Evolutionary conservation across 1,140 invertebrate species (phyloP), one percentile per base, ranked within the genome.

Genomic region (Colletes latitarsis): DNA sequence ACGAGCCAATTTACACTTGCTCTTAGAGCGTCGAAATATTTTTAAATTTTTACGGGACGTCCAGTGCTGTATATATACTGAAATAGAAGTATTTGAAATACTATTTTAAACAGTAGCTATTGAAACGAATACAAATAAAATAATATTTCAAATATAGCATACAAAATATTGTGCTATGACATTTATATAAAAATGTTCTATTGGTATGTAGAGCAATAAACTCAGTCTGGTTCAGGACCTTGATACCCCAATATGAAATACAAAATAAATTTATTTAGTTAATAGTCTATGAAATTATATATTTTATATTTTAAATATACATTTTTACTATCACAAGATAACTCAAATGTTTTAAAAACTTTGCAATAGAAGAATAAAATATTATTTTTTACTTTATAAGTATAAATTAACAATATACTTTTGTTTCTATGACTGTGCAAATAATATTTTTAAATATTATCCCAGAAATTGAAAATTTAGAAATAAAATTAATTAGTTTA

Each of bases 1-100:
- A 64, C 68, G 14, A 63, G 70, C 52, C 64, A 79, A 79, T 73
- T 79, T 73, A 64, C 43, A 72, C 52, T 66, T 64, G 77, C 41
- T 73, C 39, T 43, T 39, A 49, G 6, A 53, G 9, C 39, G 8
- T n/a, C 19, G 60, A 64, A 55, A 64, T 73, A 57, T 57, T 63
- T 53, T 46, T 49, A n/a, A 30, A 64, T 64, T 19, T 30, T 57
- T 73, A 3, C 43, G 41, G 30, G 21, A 19, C 64, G 21, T 5
- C 8, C 10, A 21, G 3, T 14, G n/a, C 15, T n/a, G n/a, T 4
- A 5, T 67, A 5, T 14, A 21, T 14, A 12, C n/a, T n/a, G 17
- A 9, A 10, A 67, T 3, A 6, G 21, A 21, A 49, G 17, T 21
- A 15, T 67, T 52, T 15, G 9, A 49, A 58, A 58, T 19, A 19